phyloP scores from a whole-genome alignment of 2,797 vertebrate species.

The Onychomys arenicola region DNA sequence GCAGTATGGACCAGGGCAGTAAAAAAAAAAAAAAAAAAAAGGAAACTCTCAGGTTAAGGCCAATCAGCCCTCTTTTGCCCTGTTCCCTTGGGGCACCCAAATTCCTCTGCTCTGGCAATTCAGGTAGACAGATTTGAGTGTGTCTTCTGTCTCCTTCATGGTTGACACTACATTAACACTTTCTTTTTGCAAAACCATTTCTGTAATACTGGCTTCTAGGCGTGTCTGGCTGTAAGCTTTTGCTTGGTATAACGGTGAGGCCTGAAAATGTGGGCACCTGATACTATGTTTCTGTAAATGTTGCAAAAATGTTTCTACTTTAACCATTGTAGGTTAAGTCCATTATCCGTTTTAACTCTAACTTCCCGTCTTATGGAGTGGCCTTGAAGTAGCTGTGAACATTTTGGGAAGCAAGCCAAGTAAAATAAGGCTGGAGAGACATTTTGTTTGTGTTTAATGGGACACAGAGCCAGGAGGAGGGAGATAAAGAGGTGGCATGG shows the following conservation, averaged over 20 bases:
- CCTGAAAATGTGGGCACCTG: not conserved
- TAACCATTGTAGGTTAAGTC: not conserved
- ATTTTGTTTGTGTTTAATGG: not conserved
- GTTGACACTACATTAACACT: not conserved
- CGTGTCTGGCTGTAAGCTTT: not conserved
- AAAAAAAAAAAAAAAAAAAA: too few species aligned
- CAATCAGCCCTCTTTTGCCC: not conserved
- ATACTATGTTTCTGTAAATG: not conserved
- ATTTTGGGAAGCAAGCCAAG: not conserved
- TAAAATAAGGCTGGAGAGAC: not conserved
- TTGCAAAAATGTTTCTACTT: conserved; percentile 7
- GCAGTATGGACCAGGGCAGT: not conserved
- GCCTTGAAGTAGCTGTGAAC: not conserved
- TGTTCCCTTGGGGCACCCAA: not conserved
- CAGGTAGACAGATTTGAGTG: not conserved
- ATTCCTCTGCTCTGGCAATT: not conserved
- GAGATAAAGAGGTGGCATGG: not conserved
- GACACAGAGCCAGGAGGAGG: not conserved
- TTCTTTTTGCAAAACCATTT: not conserved
- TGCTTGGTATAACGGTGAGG: not conserved
- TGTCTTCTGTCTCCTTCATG: not conserved
- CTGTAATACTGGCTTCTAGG: not conserved
- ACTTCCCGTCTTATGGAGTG: not conserved
- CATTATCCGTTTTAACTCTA: not conserved
- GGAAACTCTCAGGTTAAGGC: not conserved